These are phyloP conservation scores for Tipula lateralis DNA, from an alignment of 2,888 invertebrate genomes.

Conservation along the genomic window DNA sequence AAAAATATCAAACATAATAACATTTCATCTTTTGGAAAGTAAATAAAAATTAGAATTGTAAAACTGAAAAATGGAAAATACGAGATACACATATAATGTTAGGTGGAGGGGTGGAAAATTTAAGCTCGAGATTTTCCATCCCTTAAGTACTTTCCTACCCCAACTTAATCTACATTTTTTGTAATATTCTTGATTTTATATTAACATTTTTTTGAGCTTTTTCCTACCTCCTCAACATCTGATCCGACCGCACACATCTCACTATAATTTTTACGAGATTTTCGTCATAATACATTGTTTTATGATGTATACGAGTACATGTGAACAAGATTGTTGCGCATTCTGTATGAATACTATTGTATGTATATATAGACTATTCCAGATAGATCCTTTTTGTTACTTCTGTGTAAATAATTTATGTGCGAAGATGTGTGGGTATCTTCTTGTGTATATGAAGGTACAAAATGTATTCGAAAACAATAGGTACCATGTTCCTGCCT, in stretches of 20 bases:
- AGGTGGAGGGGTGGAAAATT: neutral
- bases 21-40: neutral
- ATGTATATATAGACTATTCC: neutral
- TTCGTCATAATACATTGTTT: no score
- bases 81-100: neutral
- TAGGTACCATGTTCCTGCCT: neutral
- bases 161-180: neutral
- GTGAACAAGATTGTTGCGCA: no score
- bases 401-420: neutral
- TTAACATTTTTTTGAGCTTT: no score
- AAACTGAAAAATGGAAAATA: neutral
- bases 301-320: neutral
- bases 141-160: neutral
- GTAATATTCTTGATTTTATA: no score
- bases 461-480: neutral
- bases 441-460: neutral
- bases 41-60: neutral
- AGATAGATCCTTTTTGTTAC: neutral
- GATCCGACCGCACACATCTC: neutral
- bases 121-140: neutral
- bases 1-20: neutral
- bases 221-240: neutral
- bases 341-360: neutral
- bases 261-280: neutral
- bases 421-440: neutral